Evolutionary conservation across 1,140 invertebrate genomes (phyloP).

Genomic region (Hycleus cichorii): DNA sequence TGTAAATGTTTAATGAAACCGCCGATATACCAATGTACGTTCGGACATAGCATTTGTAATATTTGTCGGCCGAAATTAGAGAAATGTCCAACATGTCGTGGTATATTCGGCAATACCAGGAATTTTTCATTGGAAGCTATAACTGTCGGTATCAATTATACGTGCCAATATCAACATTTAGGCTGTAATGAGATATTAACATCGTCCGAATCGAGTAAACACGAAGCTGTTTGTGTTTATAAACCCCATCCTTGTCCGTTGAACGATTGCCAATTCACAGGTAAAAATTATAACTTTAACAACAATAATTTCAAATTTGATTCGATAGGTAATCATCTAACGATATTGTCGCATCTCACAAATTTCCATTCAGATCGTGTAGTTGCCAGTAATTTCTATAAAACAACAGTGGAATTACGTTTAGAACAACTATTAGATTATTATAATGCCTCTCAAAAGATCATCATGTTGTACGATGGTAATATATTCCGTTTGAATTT

Average conservation of each 20-base stretch:
- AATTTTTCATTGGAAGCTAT: slow-evolving; percentile 69
- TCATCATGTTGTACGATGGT: slow-evolving; percentile 15
- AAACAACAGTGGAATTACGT: slow-evolving; percentile 20
- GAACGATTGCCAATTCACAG: slow-evolving; percentile 20
- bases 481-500: slow-evolving; percentile 23
- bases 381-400: slow-evolving; percentile 17
- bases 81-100: slow-evolving; percentile 67
- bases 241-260: slow-evolving; percentile 30
- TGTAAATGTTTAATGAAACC: slow-evolving; percentile 71
- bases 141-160: slow-evolving; percentile 27
- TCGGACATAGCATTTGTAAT: slow-evolving; percentile 71
- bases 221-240: slow-evolving; percentile 27
- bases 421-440: slow-evolving; percentile 24
- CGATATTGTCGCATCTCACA: slow-evolving; percentile 22
- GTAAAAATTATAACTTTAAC: background rate
- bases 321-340: slow-evolving; percentile 15
- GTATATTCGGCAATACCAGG: slow-evolving; percentile 63
- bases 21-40: slow-evolving; percentile 68
- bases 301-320: background rate
- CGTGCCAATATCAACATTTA: slow-evolving; percentile 27
- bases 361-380: slow-evolving; percentile 21
- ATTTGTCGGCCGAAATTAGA: slow-evolving; percentile 58
- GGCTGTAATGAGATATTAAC: slow-evolving; percentile 23
- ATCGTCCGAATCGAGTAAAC: slow-evolving; percentile 21
- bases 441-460: slow-evolving; percentile 22